These are phyloP conservation scores for Phylloscopus whistleri DNA, from an alignment of 2,113 vertebrate genomes.

Conservation along the genomic window DNA sequence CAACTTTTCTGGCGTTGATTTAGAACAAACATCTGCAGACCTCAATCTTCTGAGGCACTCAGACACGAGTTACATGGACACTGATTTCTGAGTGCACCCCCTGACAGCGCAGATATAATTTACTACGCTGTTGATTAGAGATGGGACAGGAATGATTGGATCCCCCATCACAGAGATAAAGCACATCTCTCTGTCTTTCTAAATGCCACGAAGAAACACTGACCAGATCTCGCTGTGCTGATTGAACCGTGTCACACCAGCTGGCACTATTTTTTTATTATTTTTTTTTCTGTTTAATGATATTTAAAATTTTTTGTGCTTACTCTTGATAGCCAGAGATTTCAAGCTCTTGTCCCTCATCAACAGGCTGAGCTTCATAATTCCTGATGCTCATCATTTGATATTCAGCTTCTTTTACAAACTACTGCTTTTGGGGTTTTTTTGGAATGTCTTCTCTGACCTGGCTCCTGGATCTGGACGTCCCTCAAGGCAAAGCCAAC, in stretches of 20 bases:
- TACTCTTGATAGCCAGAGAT: not conserved
- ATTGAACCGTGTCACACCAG: not conserved
- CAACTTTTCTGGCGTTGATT: not conserved
- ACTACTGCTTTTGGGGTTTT: not conserved
- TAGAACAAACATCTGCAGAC: not conserved
- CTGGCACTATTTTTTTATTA: not conserved
- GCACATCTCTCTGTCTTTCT: not conserved
- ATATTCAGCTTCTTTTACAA: not conserved
- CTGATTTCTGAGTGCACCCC: slow-evolving; percentile 24
- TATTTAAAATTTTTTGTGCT: not conserved
- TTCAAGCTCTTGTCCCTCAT: not conserved
- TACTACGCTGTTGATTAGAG: slow-evolving; percentile 4
- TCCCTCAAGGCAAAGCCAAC: not conserved
- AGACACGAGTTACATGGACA: not conserved
- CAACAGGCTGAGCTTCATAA: not conserved
- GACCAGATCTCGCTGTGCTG: not conserved
- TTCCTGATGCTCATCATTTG: not conserved
- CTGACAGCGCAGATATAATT: slow-evolving; percentile 5
- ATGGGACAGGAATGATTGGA: not conserved
- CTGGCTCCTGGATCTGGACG: not conserved
- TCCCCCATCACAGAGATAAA: not conserved
- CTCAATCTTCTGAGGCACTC: not conserved
- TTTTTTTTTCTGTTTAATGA: not conserved
- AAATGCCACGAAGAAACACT: not conserved
- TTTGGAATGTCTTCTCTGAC: not conserved